A percentile compares a stretch with the other conserved stretches of the same genome.
phyloP scores from a whole-genome alignment of 2,797 vertebrate genomes.

The Phyllotis vaccarum region DNA sequence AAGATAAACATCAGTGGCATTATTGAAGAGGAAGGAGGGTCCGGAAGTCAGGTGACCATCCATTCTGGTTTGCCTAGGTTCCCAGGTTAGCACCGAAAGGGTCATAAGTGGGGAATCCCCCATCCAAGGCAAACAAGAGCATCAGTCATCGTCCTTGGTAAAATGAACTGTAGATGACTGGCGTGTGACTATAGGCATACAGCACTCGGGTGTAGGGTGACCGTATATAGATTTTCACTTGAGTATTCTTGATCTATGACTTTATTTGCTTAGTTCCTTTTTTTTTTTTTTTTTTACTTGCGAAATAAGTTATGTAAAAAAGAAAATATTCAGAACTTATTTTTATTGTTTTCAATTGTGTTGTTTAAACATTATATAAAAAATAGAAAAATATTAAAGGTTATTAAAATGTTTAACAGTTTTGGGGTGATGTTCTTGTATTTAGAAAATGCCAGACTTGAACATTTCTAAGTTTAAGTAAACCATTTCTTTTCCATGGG shows the following conservation, averaged over 20 bases:
- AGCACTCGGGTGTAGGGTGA: not conserved
- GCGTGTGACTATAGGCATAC: not conserved
- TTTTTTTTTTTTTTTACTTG: slow-evolving; percentile 19
- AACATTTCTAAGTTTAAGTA: slow-evolving; percentile 47
- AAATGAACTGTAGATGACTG: not conserved
- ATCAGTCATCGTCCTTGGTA: not conserved
- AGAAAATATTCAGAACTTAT: slow-evolving; percentile 32
- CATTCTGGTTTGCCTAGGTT: not conserved
- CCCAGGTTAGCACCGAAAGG: not conserved
- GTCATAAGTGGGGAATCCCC: not conserved
- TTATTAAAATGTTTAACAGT: not conserved
- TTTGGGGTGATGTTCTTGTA: not conserved
- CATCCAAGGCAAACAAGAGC: not conserved
- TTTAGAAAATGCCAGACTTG: slow-evolving; percentile 64
- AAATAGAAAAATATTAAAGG: slow-evolving; percentile 10
- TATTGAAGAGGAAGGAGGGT: not conserved
- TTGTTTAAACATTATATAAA: not conserved
- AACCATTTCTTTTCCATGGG: slow-evolving; percentile 22
- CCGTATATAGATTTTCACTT: slow-evolving; percentile 32
- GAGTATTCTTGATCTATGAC: not conserved
- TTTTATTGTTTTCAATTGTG: slow-evolving; percentile 57
- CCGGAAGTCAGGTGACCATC: not conserved
- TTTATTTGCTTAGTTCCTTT: slow-evolving; percentile 21
- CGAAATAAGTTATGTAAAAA: slow-evolving; percentile 12
- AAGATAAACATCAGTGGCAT: slow-evolving; percentile 3